phyloP scores from a whole-genome alignment of 2,888 invertebrate genomes.

The Drosophila lacicola region DNA sequence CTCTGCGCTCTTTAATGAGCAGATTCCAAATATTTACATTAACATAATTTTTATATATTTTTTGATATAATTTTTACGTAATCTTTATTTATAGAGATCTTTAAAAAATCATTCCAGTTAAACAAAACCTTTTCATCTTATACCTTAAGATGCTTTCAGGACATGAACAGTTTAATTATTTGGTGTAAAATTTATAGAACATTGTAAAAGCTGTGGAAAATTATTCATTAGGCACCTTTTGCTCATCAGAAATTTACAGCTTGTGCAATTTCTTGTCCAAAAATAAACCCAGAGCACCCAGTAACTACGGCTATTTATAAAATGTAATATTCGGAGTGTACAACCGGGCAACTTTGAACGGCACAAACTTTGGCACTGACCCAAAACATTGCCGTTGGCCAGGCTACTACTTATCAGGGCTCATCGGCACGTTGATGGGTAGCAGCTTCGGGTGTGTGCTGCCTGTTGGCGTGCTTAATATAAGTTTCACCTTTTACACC shows the following conservation, averaged over 20 bases:
- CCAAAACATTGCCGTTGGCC: constrained; percentile 60
- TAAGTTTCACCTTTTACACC: constrained; percentile 48
- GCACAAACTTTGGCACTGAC: constrained; percentile 65
- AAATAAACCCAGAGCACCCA: constrained; percentile 38
- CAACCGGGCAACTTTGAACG: constrained; percentile 28
- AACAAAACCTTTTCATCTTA: not conserved
- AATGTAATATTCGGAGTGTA: constrained; percentile 53
- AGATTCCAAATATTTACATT: too few relatives aligned
- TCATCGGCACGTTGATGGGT: constrained; percentile 55
- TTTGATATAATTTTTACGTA: too few relatives aligned
- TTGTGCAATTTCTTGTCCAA: constrained; percentile 38
- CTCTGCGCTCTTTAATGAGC: too few relatives aligned
- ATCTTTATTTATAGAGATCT: too few relatives aligned
- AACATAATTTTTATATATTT: too few relatives aligned
- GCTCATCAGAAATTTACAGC: constrained; percentile 76
- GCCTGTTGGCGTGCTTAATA: constrained; percentile 57
- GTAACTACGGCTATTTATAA: constrained; percentile 52
- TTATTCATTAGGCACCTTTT: constrained; percentile 60
- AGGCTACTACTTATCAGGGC: constrained; percentile 47
- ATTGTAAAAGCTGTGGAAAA: constrained; percentile 45
- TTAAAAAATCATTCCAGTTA: not conserved
- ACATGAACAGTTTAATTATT: constrained; percentile 57
- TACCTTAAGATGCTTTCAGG: constrained; percentile 9
- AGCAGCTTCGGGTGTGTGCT: constrained; percentile 32
- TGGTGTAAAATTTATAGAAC: constrained; percentile 58